A percentile compares a stretch with the other conserved stretches of the same genome.
These are phyloP conservation scores for Alaudala cheleensis DNA, from an alignment of 2,113 vertebrate species.

Conservation along the genomic window DNA sequence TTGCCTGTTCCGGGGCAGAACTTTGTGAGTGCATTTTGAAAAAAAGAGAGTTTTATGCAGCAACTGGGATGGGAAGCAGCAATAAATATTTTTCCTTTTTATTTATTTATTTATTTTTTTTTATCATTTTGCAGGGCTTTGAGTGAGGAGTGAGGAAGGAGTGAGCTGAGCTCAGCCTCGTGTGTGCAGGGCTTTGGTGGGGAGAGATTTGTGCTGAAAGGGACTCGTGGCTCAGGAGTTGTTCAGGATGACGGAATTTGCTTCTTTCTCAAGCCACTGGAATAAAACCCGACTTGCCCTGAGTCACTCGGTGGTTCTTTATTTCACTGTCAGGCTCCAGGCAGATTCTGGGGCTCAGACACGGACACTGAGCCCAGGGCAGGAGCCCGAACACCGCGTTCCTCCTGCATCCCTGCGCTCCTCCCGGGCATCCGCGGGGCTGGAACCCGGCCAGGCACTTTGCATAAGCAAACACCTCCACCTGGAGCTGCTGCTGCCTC, in stretches of 20 bases:
- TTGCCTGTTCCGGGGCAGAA: not conserved
- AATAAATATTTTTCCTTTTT: not conserved
- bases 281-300: not conserved
- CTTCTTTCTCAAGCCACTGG: not conserved
- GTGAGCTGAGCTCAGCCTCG: fast-evolving
- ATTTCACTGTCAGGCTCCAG: not conserved
- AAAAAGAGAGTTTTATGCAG: not conserved
- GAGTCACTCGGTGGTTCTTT: not conserved
- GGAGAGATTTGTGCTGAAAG: not conserved
- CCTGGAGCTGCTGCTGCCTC: not conserved
- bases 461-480: not conserved
- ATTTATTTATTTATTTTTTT: no score
- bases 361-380: fast-evolving
- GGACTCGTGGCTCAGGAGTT: fast-evolving
- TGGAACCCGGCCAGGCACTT: not conserved
- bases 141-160: not conserved
- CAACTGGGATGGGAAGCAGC: not conserved
- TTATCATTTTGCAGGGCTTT: no score
- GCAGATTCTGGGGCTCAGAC: fast-evolving
- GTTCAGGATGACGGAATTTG: not conserved
- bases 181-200: not conserved
- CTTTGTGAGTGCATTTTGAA: not conserved
- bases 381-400: not conserved
- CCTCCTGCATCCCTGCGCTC: not conserved
- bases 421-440: not conserved